Evolutionary conservation across 1,140 invertebrate species (phyloP).

Genomic region (Macrobrachium nipponense): DNA sequence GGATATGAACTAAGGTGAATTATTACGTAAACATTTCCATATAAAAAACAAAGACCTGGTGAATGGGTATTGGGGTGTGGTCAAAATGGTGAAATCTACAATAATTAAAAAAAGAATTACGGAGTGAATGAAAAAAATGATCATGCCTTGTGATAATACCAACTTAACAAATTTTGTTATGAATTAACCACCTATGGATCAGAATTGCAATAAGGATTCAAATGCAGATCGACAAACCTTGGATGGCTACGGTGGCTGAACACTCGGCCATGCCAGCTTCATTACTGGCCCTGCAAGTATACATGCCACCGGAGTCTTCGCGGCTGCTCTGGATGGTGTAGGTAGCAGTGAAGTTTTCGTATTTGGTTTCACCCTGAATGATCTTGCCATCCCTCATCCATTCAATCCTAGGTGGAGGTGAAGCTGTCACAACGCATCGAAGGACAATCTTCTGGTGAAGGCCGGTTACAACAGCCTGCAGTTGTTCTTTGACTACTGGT

Average conservation of each 20-base stretch:
- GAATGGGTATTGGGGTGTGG: no score
- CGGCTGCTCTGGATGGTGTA: constrained; percentile 77
- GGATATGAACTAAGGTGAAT: no score
- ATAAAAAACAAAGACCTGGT: no score
- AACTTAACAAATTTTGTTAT: no score
- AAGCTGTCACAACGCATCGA: constrained; percentile 82
- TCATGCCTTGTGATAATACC: no score
- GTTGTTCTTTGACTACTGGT: constrained; percentile 75
- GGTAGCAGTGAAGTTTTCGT: constrained; percentile 81
- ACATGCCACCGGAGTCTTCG: constrained; percentile 76
- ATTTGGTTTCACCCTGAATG: constrained; percentile 72
- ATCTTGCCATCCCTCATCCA: constrained; percentile 76
- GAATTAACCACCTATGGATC: no score
- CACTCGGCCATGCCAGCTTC: constrained; percentile 79
- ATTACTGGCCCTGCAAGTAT: constrained; percentile 78
- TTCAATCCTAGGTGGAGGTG: constrained; percentile 83
- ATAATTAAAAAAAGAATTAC: no score
- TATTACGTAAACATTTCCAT: no score
- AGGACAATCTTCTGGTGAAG: constrained; percentile 76
- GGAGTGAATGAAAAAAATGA: no score
- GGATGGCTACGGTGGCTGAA: constrained; percentile 75
- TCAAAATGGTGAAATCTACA: no score
- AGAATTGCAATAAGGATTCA: no score
- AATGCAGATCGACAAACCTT: constrained; percentile 67
- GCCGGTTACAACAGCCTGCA: constrained; percentile 74